These are phyloP conservation scores for Venustoraphidia nigricollis DNA, from an alignment of 2,888 invertebrate species.

Conservation along the genomic window DNA sequence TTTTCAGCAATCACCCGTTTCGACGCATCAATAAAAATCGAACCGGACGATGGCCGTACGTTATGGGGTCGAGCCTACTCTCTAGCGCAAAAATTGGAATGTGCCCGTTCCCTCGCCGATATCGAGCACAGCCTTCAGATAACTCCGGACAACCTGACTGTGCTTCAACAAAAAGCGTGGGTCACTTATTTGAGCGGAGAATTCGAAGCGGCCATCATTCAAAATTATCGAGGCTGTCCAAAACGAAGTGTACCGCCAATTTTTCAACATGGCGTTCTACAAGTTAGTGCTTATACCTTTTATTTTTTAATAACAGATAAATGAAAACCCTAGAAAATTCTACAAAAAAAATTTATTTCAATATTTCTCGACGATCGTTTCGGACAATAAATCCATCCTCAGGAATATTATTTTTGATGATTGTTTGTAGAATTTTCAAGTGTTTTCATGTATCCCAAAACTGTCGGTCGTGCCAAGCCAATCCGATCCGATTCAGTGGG, in stretches of 20 bases:
- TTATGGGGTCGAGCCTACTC: constrained; percentile 37
- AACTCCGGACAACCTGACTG: constrained; percentile 20
- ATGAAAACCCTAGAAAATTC: too few relatives aligned
- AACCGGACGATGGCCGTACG: constrained; percentile 31
- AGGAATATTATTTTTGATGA: too few relatives aligned
- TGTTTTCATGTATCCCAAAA: too few relatives aligned
- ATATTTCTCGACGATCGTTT: too few relatives aligned
- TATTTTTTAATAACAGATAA: too few relatives aligned
- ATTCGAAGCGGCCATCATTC: constrained; percentile 24
- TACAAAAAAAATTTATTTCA: too few relatives aligned
- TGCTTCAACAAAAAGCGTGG: constrained; percentile 21
- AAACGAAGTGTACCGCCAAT: constrained; percentile 24
- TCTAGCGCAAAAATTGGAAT: constrained; percentile 36
- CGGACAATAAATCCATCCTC: too few relatives aligned
- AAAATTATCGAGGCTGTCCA: constrained; percentile 18
- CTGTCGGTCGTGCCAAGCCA: too few relatives aligned
- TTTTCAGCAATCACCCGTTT: constrained; percentile 2
- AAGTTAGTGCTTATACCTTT: constrained; percentile 16
- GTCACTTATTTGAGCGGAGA: constrained; percentile 24
- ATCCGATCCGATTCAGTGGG: too few relatives aligned
- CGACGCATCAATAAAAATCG: constrained; percentile 20
- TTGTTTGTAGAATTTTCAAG: too few relatives aligned
- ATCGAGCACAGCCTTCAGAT: constrained; percentile 28
- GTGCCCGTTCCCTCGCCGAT: constrained; percentile 35
- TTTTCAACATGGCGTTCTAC: constrained; percentile 26